Base-by-base conservation (phyloP, 1,140 invertebrate genomes). In the Reticulitermes speratus region DNA sequence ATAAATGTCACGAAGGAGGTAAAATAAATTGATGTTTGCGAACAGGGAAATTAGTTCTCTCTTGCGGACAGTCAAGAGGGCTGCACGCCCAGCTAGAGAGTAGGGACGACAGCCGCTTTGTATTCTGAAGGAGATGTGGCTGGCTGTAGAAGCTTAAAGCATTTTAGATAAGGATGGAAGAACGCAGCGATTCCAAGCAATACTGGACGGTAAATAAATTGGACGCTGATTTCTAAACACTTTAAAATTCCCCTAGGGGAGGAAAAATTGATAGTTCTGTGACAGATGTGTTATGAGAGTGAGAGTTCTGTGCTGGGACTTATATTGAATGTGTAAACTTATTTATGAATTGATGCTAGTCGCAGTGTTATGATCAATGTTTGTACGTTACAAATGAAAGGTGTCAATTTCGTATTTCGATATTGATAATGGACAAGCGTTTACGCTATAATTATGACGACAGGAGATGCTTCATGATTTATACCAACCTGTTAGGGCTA, bases 21-120 rank as follows among this genome's bases (percentile, higher is more conserved):
- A 82, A 84, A 82, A 75, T 75, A 86, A 86, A 86, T 86, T 86
- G 85, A 86, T 86, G 85, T 86, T 86, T 86, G 85, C 82, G 69
- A 86, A 86, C 55, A 86, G 81, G 85, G 85, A 86, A 86, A 86
- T 86, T 86, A 86, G 85, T 75, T 86, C 45, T 45, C 75, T 65
- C 38, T 44, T 75, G n/a, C 48, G 75, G n/a, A 48, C 32, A 48
- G 44, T 48, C 12, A 44, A 48, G 82, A 48, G 82, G 21, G 44
- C 23, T 44, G 69, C 11, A 21, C 30, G 65, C 32, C 11, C 23
- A 25, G 12, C 59, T 9, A 23, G 21, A 14, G 84, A 44, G 59
- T 44, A 38, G 45, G 59, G 44, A 30, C 21, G n/a, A 44, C 23
- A 8, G 32, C 19, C 82, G 7, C 82, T 83, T 45, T 45, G 32